Evolutionary conservation across 2,113 vertebrate species (phyloP).

Genomic region (Cheirogaleus medius): DNA sequence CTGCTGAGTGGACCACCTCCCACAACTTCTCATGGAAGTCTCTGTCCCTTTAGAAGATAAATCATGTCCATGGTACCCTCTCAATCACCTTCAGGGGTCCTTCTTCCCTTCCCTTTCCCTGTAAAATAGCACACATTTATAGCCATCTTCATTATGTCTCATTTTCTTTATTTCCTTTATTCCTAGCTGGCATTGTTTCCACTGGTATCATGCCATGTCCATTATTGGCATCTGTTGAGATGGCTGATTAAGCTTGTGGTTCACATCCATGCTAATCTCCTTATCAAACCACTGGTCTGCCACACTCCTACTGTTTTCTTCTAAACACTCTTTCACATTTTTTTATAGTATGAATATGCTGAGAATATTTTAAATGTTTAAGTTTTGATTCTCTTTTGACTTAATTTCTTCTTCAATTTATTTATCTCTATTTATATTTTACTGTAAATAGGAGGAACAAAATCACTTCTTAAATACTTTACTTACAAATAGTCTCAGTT

Average conservation of each 20-base stretch:
- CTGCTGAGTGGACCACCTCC: no score
- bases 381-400: background rate
- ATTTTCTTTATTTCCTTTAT: background rate
- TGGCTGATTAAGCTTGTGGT: background rate
- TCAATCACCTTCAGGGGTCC: background rate
- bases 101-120: background rate
- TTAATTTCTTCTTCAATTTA: background rate
- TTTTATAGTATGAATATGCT: background rate
- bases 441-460: background rate
- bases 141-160: background rate
- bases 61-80: background rate
- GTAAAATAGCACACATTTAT: background rate
- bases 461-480: background rate
- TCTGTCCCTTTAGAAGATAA: background rate
- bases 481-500: background rate
- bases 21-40: background rate
- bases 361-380: background rate
- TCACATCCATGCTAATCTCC: background rate
- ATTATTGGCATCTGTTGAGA: background rate
- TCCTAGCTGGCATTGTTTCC: background rate
- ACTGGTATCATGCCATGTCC: background rate
- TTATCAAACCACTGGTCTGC: background rate
- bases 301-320: background rate
- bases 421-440: background rate
- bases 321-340: background rate